Evolutionary conservation across 2,888 invertebrate genomes (phyloP).

Genomic region (Oxyteleia sp.): DNA sequence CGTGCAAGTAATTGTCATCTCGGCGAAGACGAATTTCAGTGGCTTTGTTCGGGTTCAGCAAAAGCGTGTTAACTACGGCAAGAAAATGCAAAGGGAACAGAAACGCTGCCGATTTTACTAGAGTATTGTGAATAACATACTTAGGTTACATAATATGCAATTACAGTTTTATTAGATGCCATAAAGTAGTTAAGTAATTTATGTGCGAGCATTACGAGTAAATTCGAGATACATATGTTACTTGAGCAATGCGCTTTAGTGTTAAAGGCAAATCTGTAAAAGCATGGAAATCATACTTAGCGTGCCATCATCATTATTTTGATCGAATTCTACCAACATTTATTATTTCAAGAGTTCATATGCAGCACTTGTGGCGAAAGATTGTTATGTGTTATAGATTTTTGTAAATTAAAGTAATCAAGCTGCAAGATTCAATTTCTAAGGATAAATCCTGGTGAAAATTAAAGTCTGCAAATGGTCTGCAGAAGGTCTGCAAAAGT

Average conservation of each 20-base stretch:
- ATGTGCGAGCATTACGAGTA: slow-evolving; percentile 48
- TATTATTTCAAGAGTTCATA: not conserved
- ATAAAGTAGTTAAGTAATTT: slow-evolving; percentile 68
- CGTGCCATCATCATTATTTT: slow-evolving; percentile 33
- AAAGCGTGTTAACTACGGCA: slow-evolving; percentile 41
- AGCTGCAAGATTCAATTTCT: not conserved
- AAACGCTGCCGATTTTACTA: slow-evolving; percentile 35
- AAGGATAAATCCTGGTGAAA: too few relatives aligned
- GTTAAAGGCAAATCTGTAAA: slow-evolving; percentile 27
- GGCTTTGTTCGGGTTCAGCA: slow-evolving; percentile 12
- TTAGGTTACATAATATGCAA: slow-evolving; percentile 53
- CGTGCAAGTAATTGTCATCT: too few relatives aligned
- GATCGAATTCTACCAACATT: slow-evolving; percentile 15
- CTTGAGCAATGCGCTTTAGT: slow-evolving; percentile 1
- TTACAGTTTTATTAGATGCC: slow-evolving; percentile 68
- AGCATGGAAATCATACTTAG: slow-evolving; percentile 23
- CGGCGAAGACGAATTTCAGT: too few relatives aligned
- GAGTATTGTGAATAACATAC: slow-evolving; percentile 44
- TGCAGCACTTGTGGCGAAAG: not conserved
- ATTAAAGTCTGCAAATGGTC: too few relatives aligned
- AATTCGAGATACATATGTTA: slow-evolving; percentile 47
- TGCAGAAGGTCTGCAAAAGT: too few relatives aligned
- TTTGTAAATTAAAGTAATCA: not conserved
- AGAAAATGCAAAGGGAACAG: slow-evolving; percentile 55
- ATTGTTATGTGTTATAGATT: not conserved